A percentile compares a stretch with the other conserved stretches of the same genome.
Conservation (phyloP, 2,797 vertebrate genomes). For the Protosalanx chinensis region DNA sequence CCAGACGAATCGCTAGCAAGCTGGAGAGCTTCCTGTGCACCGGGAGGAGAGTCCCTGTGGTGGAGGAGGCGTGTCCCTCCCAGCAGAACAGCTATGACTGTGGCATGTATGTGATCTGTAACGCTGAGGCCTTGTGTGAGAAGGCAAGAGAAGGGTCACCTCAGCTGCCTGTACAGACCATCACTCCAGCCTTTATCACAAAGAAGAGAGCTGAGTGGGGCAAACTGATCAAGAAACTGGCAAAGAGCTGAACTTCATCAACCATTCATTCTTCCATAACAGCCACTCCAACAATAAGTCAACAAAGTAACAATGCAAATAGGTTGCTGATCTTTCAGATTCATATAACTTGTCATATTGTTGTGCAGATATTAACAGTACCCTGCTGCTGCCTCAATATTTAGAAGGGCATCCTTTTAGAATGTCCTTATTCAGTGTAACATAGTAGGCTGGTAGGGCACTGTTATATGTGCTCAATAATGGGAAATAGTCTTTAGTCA, state of each 20-base stretch:
- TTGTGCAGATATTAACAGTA: not conserved
- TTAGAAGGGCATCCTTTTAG: constrained; percentile 35
- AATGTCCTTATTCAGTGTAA: constrained; percentile 8
- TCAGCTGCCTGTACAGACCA: constrained; percentile 74
- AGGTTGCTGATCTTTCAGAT: constrained; percentile 19
- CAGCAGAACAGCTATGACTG: constrained; percentile 99
- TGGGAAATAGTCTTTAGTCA: not conserved
- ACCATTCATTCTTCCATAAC: constrained; percentile 44
- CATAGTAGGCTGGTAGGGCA: not conserved
- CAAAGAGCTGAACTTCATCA: constrained; percentile 60
- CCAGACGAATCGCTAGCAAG: constrained; percentile 83
- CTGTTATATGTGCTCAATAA: not conserved
- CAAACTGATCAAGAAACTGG: constrained; percentile 77
- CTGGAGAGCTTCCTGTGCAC: constrained; percentile 81
- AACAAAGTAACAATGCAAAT: constrained; percentile 44
- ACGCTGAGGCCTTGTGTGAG: constrained; percentile 85
- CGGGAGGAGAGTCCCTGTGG: constrained; percentile 70
- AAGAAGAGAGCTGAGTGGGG: constrained; percentile 87
- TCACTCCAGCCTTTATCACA: constrained; percentile 89
- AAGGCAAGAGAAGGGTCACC: constrained; percentile 68
- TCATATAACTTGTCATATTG: constrained; percentile 14
- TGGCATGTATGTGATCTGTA: constrained; percentile 97
- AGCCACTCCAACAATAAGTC: constrained; percentile 40
- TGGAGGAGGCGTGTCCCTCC: constrained; percentile 85
- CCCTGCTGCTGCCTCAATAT: constrained; percentile 7